Evolutionary conservation across 1,140 invertebrate species (phyloP), one percentile per base, ranked within the genome.

Genomic region (Aphaenogaster floridana): DNA sequence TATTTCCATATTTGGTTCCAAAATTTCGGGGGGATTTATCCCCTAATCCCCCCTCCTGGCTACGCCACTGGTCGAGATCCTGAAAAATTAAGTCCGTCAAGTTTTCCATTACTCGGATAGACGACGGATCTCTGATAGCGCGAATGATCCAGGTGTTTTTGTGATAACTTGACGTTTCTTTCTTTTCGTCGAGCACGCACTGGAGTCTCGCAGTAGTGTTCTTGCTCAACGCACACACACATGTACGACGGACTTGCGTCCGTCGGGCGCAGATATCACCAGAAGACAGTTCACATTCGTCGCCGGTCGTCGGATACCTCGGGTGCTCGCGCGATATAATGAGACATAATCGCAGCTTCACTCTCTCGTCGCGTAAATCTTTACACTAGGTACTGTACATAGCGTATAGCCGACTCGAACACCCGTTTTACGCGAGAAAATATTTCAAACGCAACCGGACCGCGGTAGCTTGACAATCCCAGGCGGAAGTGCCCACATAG

Each of bases 341-440:
- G 88, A n/a, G 89, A 90, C 89, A 87, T 90, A 90, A 90, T 89
- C 89, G 85, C 89, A 89, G 89, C 87, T 54, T 76, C 50, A 48
- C 39, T 84, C 54, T 83, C 28, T 50, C 42, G 45, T 69, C 28
- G 54, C 79, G 48, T 72, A 48, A 83, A 69, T 28, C 54, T 45
- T 83, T 59, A 74, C 68, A 61, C 8, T 61, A 63, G 39, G n/a
- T 61, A 34, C 45, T 63, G 69, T 76, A 74, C 45, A 48, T 74
- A 74, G 17, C 39, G 54, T 83, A 69, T 69, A 76, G 79, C 34
- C 36, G 13, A 52, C 7, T 34, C 54, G 69, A 76, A 61, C 36
- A 59, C 80, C 57, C 48, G 69, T 83, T 36, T 52, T 66, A 63
- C 69, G 68, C 54, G n/a, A 78, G 21, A 17, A 84, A 48, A 74